These are phyloP conservation scores for Mesoclemmys tuberculata DNA, from an alignment of 2,113 vertebrate genomes.

Conservation along the genomic window DNA sequence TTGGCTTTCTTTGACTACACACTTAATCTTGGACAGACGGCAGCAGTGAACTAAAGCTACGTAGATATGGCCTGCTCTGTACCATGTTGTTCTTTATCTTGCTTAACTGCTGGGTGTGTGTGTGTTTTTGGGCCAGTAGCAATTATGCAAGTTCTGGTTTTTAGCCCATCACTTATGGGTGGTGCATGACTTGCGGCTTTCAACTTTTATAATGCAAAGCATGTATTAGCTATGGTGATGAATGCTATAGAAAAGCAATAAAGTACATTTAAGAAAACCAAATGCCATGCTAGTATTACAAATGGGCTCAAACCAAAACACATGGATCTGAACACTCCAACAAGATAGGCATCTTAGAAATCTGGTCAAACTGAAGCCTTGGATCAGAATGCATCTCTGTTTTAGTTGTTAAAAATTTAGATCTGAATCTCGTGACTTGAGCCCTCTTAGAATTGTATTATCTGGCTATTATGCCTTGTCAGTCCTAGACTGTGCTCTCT, in stretches of 20 bases:
- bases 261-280: too few relatives aligned
- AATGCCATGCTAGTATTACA: background rate
- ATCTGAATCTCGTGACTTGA: background rate
- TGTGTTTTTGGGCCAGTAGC: background rate
- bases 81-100: background rate
- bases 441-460: background rate
- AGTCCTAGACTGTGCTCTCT: background rate
- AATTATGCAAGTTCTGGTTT: background rate
- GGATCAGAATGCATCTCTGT: background rate
- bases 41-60: background rate
- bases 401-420: background rate
- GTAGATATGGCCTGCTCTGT: background rate
- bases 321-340: too few relatives aligned
- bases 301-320: background rate
- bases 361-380: too few relatives aligned
- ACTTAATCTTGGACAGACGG: too few relatives aligned
- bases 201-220: background rate
- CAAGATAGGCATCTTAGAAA: too few relatives aligned
- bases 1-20: accelerated
- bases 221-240: background rate
- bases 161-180: background rate
- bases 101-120: background rate
- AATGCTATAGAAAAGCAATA: too few relatives aligned
- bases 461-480: accelerated
- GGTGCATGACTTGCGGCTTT: background rate